These are phyloP conservation scores for Crotalus helleri DNA, from an alignment of 2,113 vertebrate species.

Conservation along the genomic window DNA sequence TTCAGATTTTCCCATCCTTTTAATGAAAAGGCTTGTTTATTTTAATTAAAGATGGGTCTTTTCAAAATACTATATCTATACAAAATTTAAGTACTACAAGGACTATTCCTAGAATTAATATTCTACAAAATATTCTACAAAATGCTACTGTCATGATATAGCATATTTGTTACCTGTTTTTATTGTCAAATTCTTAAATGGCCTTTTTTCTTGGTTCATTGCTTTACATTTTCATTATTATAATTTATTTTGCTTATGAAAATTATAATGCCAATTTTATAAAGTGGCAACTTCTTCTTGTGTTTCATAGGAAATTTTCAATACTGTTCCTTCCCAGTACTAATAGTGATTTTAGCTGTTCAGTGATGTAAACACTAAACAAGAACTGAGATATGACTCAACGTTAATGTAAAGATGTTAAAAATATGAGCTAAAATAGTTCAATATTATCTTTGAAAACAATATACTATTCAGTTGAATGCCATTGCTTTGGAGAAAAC, in stretches of 20 bases:
- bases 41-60: background rate
- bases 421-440: background rate
- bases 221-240: background rate
- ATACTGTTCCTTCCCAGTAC: background rate
- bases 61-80: background rate
- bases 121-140: slow-evolving; percentile 11
- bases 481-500: slow-evolving; percentile 12
- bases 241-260: background rate
- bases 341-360: background rate
- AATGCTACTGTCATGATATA: background rate
- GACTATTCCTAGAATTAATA: background rate
- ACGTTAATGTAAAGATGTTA: background rate
- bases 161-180: background rate
- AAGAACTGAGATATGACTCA: background rate
- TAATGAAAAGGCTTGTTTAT: background rate
- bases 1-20: background rate
- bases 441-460: slow-evolving; percentile 14
- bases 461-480: background rate
- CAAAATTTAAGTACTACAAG: background rate
- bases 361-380: background rate
- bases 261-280: background rate
- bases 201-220: background rate
- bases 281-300: background rate
- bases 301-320: background rate
- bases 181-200: background rate